These are phyloP conservation scores for Plutella xylostella DNA, from an alignment of 2,888 invertebrate species.

Conservation along the genomic window DNA sequence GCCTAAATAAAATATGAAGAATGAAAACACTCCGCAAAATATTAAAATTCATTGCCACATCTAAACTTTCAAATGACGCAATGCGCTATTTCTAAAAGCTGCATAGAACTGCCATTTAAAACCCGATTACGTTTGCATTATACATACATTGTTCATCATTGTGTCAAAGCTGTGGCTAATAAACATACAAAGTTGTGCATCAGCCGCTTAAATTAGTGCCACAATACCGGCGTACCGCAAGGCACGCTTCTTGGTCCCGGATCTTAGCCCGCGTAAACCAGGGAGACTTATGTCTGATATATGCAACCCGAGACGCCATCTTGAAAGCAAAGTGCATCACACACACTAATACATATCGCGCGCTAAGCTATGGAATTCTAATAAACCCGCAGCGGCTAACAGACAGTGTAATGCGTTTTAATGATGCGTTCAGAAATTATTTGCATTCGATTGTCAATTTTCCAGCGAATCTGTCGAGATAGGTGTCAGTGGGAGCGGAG, in stretches of 20 bases:
- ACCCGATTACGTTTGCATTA: no score
- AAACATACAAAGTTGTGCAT: neutral
- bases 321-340: constrained; percentile 6
- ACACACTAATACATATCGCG: neutral
- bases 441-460: neutral
- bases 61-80: no score
- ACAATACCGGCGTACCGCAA: constrained; percentile 2
- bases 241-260: constrained; percentile 6
- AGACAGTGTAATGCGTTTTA: constrained; percentile 23
- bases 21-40: no score
- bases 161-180: no score
- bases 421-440: constrained; percentile 18
- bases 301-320: constrained; percentile 8
- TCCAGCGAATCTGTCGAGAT: neutral
- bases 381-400: constrained; percentile 21
- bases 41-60: no score
- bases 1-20: no score
- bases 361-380: constrained; percentile 23
- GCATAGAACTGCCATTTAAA: no score
- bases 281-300: constrained; percentile 9
- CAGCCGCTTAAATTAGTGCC: neutral
- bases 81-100: no score
- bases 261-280: constrained; percentile 2
- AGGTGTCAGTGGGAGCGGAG: neutral
- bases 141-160: no score